These are phyloP conservation scores for Lordiphosa mommai DNA, from an alignment of 1,140 invertebrate species.

Conservation along the genomic window DNA sequence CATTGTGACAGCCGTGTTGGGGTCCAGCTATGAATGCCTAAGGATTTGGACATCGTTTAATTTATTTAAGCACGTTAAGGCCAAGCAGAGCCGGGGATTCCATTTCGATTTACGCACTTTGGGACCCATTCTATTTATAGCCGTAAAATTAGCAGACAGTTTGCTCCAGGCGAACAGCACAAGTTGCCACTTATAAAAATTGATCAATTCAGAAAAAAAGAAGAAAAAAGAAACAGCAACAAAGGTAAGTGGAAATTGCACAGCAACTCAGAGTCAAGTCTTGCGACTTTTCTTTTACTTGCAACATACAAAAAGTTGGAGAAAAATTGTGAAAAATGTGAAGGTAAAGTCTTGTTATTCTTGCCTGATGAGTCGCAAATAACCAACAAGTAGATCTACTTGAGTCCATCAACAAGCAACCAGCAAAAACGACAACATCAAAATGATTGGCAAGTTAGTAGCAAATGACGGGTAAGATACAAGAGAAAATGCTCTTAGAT, in stretches of 20 bases:
- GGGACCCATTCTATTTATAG: conserved; percentile 51
- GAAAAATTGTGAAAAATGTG: conserved; percentile 24
- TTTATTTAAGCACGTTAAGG: conserved; percentile 51
- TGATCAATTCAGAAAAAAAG: conserved; percentile 23
- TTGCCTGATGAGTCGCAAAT: too few species aligned
- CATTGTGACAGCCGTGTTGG: conserved; percentile 23
- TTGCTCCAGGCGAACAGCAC: conserved; percentile 14
- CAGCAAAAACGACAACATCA: too few species aligned
- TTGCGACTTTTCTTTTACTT: too few species aligned
- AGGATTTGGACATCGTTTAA: conserved; percentile 37
- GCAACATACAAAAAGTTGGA: not conserved
- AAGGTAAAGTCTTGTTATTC: too few species aligned
- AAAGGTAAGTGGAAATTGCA: conserved; percentile 21
- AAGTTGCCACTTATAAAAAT: conserved; percentile 32
- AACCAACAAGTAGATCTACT: too few species aligned
- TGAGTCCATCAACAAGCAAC: too few species aligned
- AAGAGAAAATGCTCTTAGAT: too few species aligned
- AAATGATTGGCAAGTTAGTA: too few species aligned
- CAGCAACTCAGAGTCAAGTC: too few species aligned
- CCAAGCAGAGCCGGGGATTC: conserved; percentile 37
- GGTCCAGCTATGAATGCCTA: conserved; percentile 10
- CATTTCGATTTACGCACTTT: conserved; percentile 56
- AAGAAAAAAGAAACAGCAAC: conserved; percentile 23
- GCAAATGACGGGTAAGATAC: too few species aligned
- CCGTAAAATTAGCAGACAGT: conserved; percentile 39